Evolutionary conservation across 1,140 invertebrate species (phyloP), one percentile per base, ranked within the genome.

Genomic region (Hypothenemus hampei): DNA sequence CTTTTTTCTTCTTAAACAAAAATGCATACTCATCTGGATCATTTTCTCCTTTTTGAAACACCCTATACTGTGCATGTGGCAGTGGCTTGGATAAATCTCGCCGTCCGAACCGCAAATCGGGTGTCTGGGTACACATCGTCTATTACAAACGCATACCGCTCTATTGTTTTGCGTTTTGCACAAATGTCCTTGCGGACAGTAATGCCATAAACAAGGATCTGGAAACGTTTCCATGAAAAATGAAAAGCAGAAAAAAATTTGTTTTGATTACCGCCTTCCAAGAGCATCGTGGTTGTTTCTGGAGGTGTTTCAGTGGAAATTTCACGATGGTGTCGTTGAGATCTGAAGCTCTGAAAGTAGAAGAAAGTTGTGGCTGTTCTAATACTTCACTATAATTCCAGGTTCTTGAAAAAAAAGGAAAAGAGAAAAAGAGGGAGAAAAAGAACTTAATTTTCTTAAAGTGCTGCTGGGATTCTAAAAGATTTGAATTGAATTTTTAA

Each of bases 101-200:
- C 85, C 84, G 69, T 89, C 83, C 6, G 83, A 81, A n/a, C 84
- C 86, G 68, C 86, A 89, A 31, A 88, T 83, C 47, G 82, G 78
- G 52, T 80, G 78, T 65, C 81, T 80, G 11, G 69, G 63, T 59
- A 29, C 69, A 59, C 82, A 84, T 56, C 76, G 71, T 24, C 75
- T 74, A 19, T 78, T 76, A 69, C 86, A 89, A 19, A 82, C 74
- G 67, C 86, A 89, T 15, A 75, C 63, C 0, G 81, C 75, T 26
- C 75, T 65, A 1, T 72, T 72, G n/a, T 74, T 68, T 13, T 75
- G 69, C 3, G 74, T 65, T n/a, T 77, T 69, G 65, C 86, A 88
- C 67, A 84, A 82, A 33, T 81, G 74, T 8, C 86, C 85, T 31
- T 81, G 77, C 5, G 79, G 79, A 69, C 86, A 88, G 63, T 81